phyloP scores from a whole-genome alignment of 2,888 invertebrate species.

The Agrotis exclamationis region DNA sequence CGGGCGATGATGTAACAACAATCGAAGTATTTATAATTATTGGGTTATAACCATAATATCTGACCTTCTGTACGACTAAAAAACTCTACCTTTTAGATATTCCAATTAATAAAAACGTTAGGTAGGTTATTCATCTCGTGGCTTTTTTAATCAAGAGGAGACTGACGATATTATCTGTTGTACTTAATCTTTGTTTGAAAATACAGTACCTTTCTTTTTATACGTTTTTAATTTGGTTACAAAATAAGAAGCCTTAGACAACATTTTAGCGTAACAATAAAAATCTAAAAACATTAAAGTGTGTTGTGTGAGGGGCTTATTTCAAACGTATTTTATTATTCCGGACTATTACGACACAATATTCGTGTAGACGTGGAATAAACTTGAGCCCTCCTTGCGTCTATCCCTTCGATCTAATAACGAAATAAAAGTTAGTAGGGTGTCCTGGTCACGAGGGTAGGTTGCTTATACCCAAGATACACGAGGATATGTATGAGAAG shows the following conservation, averaged over 20 bases:
- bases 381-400: constrained; percentile 70
- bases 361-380: constrained; percentile 53
- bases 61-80: constrained; percentile 16
- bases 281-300: neutral
- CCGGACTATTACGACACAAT: constrained; percentile 44
- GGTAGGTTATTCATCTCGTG: neutral
- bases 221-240: neutral
- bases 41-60: neutral
- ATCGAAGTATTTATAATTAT: constrained; percentile 30
- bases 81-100: neutral
- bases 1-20: constrained; percentile 17
- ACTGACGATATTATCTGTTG: neutral
- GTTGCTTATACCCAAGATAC: constrained; percentile 64
- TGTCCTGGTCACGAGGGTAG: constrained; percentile 82
- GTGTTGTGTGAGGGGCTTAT: constrained; percentile 4
- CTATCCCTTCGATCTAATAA: constrained; percentile 83
- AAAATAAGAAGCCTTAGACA: constrained; percentile 4
- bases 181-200: neutral
- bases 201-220: constrained; percentile 7
- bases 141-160: constrained; percentile 1
- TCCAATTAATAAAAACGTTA: constrained; percentile 2
- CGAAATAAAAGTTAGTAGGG: constrained; percentile 88
- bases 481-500: constrained; percentile 69
- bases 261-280: constrained; percentile 1
- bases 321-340: constrained; percentile 42